Conservation (phyloP, 2,888 invertebrate genomes). For the Lepas anatifera region DNA sequence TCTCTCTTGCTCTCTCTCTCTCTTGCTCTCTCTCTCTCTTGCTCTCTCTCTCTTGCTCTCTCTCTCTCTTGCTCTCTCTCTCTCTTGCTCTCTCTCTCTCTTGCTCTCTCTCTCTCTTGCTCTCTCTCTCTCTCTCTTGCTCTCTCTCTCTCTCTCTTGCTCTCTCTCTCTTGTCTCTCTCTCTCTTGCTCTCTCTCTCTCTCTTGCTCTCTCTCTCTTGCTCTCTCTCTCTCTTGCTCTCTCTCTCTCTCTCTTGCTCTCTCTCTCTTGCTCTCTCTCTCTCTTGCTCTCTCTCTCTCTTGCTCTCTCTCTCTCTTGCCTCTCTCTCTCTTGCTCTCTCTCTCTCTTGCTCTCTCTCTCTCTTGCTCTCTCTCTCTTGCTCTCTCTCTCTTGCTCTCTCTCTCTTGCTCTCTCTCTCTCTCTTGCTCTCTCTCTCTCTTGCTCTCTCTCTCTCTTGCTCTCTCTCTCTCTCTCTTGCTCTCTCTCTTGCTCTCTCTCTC, state of each 20-base stretch:
- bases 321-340: conserved; percentile 14
- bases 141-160: conserved; percentile 17
- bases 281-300: conserved; percentile 2
- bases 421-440: conserved; percentile 24
- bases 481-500: no score
- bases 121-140: conserved; percentile 8
- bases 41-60: conserved; percentile 7
- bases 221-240: conserved; percentile 5
- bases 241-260: conserved; percentile 13
- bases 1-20: conserved; percentile 10
- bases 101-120: background rate
- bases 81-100: conserved; percentile 25
- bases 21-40: conserved; percentile 25
- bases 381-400: conserved; percentile 12
- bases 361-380: conserved; percentile 25
- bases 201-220: conserved; percentile 16
- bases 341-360: conserved; percentile 2
- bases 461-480: conserved; percentile 11
- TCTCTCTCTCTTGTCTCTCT: conserved; percentile 7
- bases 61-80: conserved; percentile 10
- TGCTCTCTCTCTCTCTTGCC: conserved; percentile 24
- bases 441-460: background rate
- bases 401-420: conserved; percentile 2
- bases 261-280: conserved; percentile 16
- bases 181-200: conserved; percentile 24